These are phyloP conservation scores for Parnassius smintheus DNA, from an alignment of 2,888 invertebrate species.

Conservation along the genomic window DNA sequence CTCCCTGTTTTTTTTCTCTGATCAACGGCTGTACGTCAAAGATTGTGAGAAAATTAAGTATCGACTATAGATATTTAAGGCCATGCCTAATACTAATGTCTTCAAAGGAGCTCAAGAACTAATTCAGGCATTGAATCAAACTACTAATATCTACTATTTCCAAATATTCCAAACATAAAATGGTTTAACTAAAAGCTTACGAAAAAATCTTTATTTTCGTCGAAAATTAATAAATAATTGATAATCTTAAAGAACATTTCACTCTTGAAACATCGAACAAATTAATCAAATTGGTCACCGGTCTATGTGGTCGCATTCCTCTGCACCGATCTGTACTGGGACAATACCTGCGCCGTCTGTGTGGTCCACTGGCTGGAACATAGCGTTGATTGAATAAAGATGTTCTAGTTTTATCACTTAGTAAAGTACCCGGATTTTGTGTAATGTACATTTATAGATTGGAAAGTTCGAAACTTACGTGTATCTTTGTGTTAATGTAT, in stretches of 20 bases:
- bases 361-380: conserved; percentile 49
- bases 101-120: too few relatives aligned
- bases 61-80: too few relatives aligned
- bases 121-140: too few relatives aligned
- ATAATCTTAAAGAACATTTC: conserved; percentile 10
- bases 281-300: conserved; percentile 27
- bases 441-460: conserved; percentile 11
- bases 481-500: conserved; percentile 2
- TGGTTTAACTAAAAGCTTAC: too few relatives aligned
- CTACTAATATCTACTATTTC: too few relatives aligned
- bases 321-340: conserved; percentile 29
- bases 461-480: conserved; percentile 1
- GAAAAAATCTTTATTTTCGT: too few relatives aligned
- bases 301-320: conserved; percentile 25
- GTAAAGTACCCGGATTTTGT: conserved; percentile 16
- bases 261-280: conserved; percentile 12
- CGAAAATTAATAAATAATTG: too few relatives aligned
- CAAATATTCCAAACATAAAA: too few relatives aligned
- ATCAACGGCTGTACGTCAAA: too few relatives aligned
- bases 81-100: too few relatives aligned
- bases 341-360: conserved; percentile 55
- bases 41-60: too few relatives aligned
- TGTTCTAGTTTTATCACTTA: conserved; percentile 14
- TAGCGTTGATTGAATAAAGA: conserved; percentile 32
- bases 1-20: too few relatives aligned